Evolutionary conservation across 2,113 vertebrate species (phyloP).

Genomic region (Circaetus gallicus): DNA sequence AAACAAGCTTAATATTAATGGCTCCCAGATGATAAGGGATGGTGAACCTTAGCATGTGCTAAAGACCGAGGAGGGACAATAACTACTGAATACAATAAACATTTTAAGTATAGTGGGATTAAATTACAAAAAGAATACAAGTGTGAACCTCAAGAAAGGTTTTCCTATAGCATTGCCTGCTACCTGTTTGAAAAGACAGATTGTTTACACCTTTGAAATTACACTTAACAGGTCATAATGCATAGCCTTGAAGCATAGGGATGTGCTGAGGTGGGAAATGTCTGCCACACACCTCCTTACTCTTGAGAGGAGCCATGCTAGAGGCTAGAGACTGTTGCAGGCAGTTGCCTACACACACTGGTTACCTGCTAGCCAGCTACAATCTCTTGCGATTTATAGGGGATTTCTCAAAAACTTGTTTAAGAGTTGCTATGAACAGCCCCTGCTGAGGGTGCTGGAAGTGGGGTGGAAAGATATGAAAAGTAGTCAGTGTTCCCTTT

Average conservation of each 20-base stretch:
- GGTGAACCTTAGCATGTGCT: conserved; percentile 1
- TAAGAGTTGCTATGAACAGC: background rate
- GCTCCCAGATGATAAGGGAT: conserved; percentile 34
- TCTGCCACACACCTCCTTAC: background rate
- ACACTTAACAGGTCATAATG: background rate
- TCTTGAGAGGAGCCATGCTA: background rate
- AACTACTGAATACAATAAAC: conserved; percentile 23
- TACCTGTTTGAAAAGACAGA: background rate
- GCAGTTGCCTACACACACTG: background rate
- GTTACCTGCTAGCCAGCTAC: background rate
- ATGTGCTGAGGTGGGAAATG: background rate
- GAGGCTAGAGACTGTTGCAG: background rate
- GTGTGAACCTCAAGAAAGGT: background rate
- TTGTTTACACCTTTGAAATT: background rate
- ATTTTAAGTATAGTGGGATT: background rate
- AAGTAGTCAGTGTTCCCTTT: background rate
- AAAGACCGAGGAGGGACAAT: background rate
- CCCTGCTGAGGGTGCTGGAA: background rate
- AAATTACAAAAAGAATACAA: background rate
- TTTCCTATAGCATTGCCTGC: background rate
- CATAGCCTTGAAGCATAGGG: background rate
- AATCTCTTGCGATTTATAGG: background rate
- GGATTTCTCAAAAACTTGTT: background rate
- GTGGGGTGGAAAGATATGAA: background rate
- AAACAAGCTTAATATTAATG: conserved; percentile 50